Base-by-base conservation (phyloP, 1,140 invertebrate genomes). In the Dreissena rostriformis region DNA sequence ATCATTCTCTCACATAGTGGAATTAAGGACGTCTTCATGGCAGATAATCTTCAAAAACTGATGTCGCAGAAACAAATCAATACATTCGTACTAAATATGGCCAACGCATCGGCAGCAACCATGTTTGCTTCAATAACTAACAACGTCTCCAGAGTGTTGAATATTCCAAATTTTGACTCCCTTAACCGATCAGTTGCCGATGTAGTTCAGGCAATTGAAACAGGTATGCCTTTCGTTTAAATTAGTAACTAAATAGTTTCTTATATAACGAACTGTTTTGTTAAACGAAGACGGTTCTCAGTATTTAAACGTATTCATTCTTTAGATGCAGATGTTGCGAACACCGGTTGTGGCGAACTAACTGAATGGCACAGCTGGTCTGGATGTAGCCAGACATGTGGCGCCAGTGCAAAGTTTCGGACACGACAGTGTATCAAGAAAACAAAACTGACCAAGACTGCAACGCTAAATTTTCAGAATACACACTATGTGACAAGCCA, bases 1-100 rank as follows among this genome's bases (percentile, higher is more conserved):
- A 5, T 78, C 7, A 51, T 78, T n/a, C 19, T 78, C 19, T 66
- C 75, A 2, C 75, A 78, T 49, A 22, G 17, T 19, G 19, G 57
- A 4, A 63, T 78, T 5, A 65, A 19, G 7, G 75, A 78, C 19
- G 15, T 7, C 22, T 5, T 1, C 15, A 5, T 1, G 39, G 4
- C 63, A 66, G 2, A 12, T 12, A 10, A 10, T 22, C 26, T 78
- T 15, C 29, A 28, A 1, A n/a, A 49, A 8, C 22, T 39, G n/a
- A 29, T 78, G 8, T 19, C 14, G 24, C 5, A 11, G 8, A 78
- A 53, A 12, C 29, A 39, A 12, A 51, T 78, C n/a, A 26, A 22
- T 14, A 49, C 63, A 22, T 39, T 66, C 29, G 22, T 78, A n/a
- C 6, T 78, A 15, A 66, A 67, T 22, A 51, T 78, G 19, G 63